These are phyloP conservation scores for Empis livida DNA, from an alignment of 2,888 invertebrate genomes.

Conservation along the genomic window DNA sequence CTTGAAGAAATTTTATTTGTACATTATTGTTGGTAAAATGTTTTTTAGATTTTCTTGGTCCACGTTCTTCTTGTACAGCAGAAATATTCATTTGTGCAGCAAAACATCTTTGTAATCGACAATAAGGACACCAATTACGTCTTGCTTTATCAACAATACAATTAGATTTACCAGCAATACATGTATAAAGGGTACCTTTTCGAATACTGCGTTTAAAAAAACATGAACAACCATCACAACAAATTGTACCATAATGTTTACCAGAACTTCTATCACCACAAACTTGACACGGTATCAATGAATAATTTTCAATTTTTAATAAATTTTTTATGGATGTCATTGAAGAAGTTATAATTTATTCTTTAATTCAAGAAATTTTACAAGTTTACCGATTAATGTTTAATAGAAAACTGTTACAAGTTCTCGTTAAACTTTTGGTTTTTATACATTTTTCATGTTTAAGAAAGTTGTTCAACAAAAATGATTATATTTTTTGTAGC, in stretches of 20 bases:
- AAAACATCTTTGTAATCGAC: constrained; percentile 66
- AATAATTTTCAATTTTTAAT: constrained; percentile 1
- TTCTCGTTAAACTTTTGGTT: too few species aligned
- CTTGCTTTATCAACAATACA: constrained; percentile 70
- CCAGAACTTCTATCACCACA: constrained; percentile 75
- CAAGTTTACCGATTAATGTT: too few species aligned
- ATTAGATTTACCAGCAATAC: constrained; percentile 61
- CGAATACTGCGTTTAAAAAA: constrained; percentile 78
- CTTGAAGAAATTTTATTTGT: not conserved
- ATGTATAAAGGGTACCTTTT: constrained; percentile 56
- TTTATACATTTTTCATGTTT: too few species aligned
- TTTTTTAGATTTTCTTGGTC: constrained; percentile 41
- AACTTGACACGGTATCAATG: constrained; percentile 51
- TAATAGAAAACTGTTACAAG: too few species aligned
- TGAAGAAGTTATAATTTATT: too few species aligned
- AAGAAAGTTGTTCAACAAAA: too few species aligned
- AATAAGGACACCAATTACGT: constrained; percentile 79
- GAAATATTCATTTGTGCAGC: constrained; percentile 63
- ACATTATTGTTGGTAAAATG: not conserved
- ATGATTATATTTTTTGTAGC: too few species aligned
- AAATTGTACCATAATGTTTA: constrained; percentile 72
- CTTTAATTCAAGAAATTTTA: too few species aligned
- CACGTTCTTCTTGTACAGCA: constrained; percentile 75
- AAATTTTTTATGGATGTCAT: too few species aligned
- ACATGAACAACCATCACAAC: constrained; percentile 82